Conservation (phyloP, 2,113 vertebrate genomes). For the Corythaixoides concolor region DNA sequence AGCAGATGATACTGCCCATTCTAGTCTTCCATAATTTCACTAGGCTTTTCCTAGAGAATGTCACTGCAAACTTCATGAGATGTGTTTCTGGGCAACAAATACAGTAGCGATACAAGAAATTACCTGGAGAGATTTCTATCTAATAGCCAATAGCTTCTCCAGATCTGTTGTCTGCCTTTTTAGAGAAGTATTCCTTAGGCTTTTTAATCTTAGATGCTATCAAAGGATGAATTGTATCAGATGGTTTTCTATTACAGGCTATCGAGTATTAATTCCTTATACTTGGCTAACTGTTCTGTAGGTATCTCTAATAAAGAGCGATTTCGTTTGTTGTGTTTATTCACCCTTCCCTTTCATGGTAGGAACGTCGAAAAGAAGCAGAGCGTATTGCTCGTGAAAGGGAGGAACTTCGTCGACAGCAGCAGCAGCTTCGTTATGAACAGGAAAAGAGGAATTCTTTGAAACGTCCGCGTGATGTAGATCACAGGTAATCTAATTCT, state of each 20-base stretch:
- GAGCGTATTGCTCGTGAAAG: slow-evolving; percentile 92
- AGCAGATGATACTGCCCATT: neutral
- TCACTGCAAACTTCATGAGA: neutral
- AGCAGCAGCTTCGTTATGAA: slow-evolving; percentile 97
- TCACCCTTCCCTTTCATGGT: neutral
- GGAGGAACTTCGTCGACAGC: slow-evolving; percentile 92
- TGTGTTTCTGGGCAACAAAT: neutral
- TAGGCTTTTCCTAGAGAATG: neutral
- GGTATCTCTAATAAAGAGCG: neutral
- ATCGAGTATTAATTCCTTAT: neutral
- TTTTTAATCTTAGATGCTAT: neutral
- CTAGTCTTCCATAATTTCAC: neutral
- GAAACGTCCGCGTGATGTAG: slow-evolving; percentile 92
- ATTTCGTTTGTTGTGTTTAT: neutral
- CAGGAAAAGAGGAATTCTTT: slow-evolving; percentile 95
- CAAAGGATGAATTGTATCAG: neutral
- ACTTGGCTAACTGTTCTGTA: neutral
- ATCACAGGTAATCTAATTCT: slow-evolving; percentile 81
- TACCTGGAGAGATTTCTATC: neutral
- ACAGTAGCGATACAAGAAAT: neutral
- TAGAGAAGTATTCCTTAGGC: neutral
- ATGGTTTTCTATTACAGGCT: too few relatives aligned
- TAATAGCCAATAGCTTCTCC: neutral
- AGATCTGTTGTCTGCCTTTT: neutral
- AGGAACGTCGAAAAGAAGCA: slow-evolving; percentile 96